A percentile compares a stretch with the other conserved stretches of the same genome.
Evolutionary conservation across 2,113 vertebrate genomes (phyloP).

Genomic region (Cichladusa arquata): DNA sequence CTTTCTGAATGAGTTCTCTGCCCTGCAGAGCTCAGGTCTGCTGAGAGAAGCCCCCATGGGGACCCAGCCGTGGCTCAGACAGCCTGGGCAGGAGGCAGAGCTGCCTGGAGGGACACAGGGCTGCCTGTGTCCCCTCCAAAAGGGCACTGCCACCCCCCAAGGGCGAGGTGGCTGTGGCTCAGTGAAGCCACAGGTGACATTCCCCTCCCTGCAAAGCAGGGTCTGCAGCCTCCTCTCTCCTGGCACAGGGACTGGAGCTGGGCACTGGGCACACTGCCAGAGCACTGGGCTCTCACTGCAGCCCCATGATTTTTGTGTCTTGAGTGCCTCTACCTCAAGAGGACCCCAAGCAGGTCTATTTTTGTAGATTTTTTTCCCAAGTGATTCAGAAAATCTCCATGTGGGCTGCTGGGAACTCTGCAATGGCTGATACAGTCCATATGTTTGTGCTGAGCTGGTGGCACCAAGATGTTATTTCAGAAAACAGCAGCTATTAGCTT

Average conservation of each 20-base stretch:
- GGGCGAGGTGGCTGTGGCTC: neutral
- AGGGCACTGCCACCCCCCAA: neutral
- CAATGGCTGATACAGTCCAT: neutral
- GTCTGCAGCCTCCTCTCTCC: neutral
- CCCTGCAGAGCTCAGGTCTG: neutral
- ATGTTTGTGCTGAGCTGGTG: conserved; percentile 15
- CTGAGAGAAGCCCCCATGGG: neutral
- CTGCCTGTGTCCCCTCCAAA: neutral
- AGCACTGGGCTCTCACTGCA: neutral
- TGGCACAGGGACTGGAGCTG: neutral
- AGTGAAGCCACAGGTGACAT: neutral
- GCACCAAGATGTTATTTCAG: conserved; percentile 6
- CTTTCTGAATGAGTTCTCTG: neutral
- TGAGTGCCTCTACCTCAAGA: accelerated
- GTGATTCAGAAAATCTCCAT: neutral
- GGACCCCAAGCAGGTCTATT: neutral
- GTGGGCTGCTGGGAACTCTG: neutral
- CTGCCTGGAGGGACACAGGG: neutral
- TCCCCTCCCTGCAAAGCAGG: neutral
- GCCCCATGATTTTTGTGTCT: neutral
- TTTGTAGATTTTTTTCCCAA: neutral
- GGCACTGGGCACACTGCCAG: accelerated
- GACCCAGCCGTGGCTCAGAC: neutral
- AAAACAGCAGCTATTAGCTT: conserved; percentile 10
- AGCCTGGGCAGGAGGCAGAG: neutral